A percentile compares a stretch with the other conserved stretches of the same genome.
Conservation (phyloP, 2,113 vertebrate species). For the Hippoglossus stenolepis region DNA sequence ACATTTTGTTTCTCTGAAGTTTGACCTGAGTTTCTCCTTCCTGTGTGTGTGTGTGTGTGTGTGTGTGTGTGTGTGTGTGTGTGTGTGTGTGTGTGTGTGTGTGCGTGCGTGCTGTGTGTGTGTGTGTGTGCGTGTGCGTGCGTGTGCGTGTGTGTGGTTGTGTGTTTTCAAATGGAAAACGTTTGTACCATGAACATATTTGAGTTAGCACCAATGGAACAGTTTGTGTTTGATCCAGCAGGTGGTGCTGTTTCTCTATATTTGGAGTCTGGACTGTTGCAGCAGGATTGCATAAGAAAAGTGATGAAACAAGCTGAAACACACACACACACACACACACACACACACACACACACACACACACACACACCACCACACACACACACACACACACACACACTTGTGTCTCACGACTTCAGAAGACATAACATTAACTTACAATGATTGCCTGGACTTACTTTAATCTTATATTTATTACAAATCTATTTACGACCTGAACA, state of each 20-base stretch:
- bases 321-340: conserved; percentile 28
- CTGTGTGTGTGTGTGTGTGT: not conserved
- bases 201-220: not conserved
- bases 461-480: too few species aligned
- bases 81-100: not conserved
- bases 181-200: not conserved
- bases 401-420: too few species aligned
- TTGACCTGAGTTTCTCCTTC: too few species aligned
- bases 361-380: conserved; percentile 16
- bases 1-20: too few species aligned
- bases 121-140: not conserved
- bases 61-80: not conserved
- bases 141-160: not conserved
- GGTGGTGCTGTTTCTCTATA: conserved; percentile 46
- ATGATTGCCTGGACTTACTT: too few species aligned
- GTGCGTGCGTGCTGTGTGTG: too few species aligned
- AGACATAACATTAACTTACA: too few species aligned
- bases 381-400: too few species aligned
- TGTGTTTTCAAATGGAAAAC: too few species aligned
- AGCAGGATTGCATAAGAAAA: conserved; percentile 66
- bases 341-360: not conserved
- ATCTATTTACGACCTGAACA: too few species aligned
- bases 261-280: conserved; percentile 18
- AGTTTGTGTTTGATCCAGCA: conserved; percentile 32
- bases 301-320: conserved; percentile 76